A percentile compares a stretch with the other conserved stretches of the same genome.
Conservation (phyloP, 2,113 vertebrate genomes). For the Pan paniscus region DNA sequence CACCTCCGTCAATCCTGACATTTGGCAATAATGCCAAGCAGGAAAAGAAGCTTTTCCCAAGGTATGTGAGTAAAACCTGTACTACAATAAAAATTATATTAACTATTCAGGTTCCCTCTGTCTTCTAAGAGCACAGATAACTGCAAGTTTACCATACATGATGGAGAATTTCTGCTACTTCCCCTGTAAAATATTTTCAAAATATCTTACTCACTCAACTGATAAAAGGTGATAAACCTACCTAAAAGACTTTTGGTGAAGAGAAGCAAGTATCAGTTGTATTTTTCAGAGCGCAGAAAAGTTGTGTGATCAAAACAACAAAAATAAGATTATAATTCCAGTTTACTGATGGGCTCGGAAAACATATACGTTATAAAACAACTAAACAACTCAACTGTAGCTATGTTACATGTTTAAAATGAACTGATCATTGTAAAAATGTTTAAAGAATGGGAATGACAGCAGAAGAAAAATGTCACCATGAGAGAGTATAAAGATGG, state of each 20-base stretch:
- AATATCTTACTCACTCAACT: neutral
- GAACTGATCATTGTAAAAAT: neutral
- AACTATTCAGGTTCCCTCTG: neutral
- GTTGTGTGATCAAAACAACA: conserved; percentile 7
- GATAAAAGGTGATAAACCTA: conserved; percentile 24
- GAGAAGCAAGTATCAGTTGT: neutral
- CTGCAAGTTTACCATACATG: neutral
- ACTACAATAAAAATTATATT: neutral
- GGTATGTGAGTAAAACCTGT: neutral
- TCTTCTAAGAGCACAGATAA: neutral
- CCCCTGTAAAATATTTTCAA: conserved; percentile 1
- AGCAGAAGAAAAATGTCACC: neutral
- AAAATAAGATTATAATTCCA: neutral
- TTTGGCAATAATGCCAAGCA: conserved; percentile 1
- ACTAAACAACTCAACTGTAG: neutral
- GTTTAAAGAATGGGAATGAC: neutral
- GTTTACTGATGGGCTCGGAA: too few species aligned
- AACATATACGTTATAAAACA: neutral
- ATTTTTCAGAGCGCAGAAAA: conserved; percentile 31
- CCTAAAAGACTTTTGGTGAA: neutral
- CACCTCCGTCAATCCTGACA: neutral
- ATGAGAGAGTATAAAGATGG: neutral
- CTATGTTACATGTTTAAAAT: neutral
- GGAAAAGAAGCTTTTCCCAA: neutral
- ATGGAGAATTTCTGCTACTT: neutral